Evolutionary conservation across 64 coral and sea anemone genomes (phyloP).

Genomic region (Acropora yongei): DNA sequence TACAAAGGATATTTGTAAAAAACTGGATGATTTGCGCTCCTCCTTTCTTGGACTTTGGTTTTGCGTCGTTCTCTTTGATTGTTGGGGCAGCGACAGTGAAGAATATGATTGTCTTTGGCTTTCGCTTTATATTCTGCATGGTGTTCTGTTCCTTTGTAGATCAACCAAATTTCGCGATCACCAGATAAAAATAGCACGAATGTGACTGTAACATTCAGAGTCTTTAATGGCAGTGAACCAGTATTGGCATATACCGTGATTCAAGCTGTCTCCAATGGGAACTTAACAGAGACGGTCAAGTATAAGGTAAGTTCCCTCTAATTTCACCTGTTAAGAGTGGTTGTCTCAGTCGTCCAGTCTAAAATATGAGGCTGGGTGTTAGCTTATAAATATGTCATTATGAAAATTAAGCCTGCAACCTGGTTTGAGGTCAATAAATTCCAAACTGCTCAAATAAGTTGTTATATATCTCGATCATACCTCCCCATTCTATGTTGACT

Average conservation of each 20-base stretch:
- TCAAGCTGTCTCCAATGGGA: background rate
- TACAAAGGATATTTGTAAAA: no score
- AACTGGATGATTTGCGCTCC: no score
- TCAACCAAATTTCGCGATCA: background rate
- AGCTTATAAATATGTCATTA: no score
- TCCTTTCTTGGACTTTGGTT: no score
- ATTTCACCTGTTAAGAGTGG: background rate
- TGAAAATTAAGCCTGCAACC: no score
- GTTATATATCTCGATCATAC: no score
- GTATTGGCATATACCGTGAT: background rate
- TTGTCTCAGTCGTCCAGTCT: background rate
- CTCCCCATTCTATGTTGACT: no score
- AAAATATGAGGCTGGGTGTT: background rate
- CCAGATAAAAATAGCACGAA: background rate
- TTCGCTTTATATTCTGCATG: background rate
- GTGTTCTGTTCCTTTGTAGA: background rate
- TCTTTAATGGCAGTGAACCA: background rate
- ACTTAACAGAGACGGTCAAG: background rate
- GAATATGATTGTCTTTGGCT: no score
- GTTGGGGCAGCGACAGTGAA: no score
- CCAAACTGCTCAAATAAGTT: no score
- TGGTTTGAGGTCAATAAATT: no score
- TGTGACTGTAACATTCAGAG: conserved; percentile 1
- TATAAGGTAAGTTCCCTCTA: background rate
- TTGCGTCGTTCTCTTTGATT: no score